Evolutionary conservation across 2,113 vertebrate genomes (phyloP).

Genomic region (Globicephala melas): DNA sequence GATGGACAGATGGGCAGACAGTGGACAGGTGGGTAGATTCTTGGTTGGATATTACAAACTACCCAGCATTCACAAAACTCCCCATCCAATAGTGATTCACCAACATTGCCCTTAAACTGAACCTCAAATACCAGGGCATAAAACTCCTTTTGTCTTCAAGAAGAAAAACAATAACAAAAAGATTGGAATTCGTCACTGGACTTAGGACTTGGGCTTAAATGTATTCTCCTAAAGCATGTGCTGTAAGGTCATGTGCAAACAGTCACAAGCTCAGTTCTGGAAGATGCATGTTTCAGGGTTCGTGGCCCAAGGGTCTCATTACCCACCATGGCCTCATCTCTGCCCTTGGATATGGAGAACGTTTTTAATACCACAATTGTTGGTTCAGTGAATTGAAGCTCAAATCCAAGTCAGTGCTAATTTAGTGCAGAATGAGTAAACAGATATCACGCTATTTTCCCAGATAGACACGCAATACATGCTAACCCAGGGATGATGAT

Average conservation of each 20-base stretch:
- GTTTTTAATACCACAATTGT: background rate
- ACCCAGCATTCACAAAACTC: background rate
- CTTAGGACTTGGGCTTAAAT: background rate
- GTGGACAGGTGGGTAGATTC: background rate
- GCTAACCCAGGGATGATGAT: background rate
- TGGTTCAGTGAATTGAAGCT: background rate
- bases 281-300: background rate
- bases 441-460: rapidly evolving
- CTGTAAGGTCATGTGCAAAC: background rate
- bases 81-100: background rate
- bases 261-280: background rate
- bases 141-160: conserved; percentile 36
- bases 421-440: background rate
- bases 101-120: background rate
- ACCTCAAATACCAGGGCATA: conserved; percentile 17
- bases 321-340: background rate
- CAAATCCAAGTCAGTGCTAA: background rate
- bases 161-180: conserved; percentile 19
- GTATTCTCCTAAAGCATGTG: background rate
- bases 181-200: background rate
- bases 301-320: background rate
- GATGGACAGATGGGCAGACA: background rate
- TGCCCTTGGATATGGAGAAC: background rate
- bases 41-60: background rate
- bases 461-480: background rate